phyloP scores from a whole-genome alignment of 2,113 vertebrate species.

The Lepus europaeus region DNA sequence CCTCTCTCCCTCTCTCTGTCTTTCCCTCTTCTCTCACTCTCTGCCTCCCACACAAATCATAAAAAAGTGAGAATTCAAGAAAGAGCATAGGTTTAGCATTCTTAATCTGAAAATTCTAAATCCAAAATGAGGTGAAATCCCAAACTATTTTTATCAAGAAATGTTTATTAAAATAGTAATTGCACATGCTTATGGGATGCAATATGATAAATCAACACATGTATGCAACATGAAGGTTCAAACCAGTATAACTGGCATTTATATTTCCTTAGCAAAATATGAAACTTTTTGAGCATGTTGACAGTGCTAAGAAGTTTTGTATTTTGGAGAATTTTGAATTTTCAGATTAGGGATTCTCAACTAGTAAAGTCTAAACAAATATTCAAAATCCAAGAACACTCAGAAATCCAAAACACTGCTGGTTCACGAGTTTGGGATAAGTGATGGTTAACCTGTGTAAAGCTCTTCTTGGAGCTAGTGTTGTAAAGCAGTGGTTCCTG shows the following conservation, averaged over 20 bases:
- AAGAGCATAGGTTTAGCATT: background rate
- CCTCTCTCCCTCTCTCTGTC: too few species aligned
- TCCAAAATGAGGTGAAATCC: background rate
- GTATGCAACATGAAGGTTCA: background rate
- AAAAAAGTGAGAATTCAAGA: slow-evolving; percentile 2
- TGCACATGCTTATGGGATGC: background rate
- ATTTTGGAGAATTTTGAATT: background rate
- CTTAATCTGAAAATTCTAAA: background rate
- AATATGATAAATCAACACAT: background rate
- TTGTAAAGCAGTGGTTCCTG: too few species aligned
- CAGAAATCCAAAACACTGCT: background rate
- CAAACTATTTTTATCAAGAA: background rate
- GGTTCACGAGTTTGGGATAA: background rate
- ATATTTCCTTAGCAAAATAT: background rate
- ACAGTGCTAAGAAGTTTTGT: background rate
- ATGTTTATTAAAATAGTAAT: background rate
- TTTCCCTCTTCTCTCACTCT: too few species aligned
- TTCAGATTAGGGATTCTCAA: background rate
- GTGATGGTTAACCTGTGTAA: background rate
- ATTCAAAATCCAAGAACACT: background rate
- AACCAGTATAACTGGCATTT: background rate
- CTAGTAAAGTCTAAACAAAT: background rate
- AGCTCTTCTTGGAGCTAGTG: too few species aligned
- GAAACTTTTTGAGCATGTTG: background rate
- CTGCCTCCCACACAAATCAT: too few species aligned